A percentile compares a stretch with the other conserved stretches of the same genome.
These are phyloP conservation scores for Erynnis tages DNA, from an alignment of 2,888 invertebrate species.

Conservation along the genomic window DNA sequence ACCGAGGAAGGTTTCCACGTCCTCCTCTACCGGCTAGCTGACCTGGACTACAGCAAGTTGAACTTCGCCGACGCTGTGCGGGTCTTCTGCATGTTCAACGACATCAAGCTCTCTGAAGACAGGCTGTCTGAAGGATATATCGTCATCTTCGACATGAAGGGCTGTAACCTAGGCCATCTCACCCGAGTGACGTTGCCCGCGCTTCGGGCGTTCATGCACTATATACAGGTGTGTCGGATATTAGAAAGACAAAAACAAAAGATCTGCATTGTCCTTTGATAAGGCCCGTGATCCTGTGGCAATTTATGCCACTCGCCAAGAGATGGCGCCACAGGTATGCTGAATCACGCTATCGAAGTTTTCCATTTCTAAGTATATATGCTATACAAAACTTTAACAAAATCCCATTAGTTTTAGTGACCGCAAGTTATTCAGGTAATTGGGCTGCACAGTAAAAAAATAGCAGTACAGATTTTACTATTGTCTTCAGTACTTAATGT, in stretches of 20 bases:
- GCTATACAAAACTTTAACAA: no score
- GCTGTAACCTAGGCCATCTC: slow-evolving; percentile 84
- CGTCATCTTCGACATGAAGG: slow-evolving; percentile 86
- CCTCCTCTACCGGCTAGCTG: slow-evolving; percentile 81
- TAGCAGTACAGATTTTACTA: no score
- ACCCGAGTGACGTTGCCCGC: slow-evolving; percentile 84
- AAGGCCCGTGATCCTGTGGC: no score
- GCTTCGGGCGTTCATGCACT: slow-evolving; percentile 83
- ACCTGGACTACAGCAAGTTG: slow-evolving; percentile 83
- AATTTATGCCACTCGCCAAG: no score
- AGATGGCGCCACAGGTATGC: no score
- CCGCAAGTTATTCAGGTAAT: no score
- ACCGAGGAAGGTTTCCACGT: slow-evolving; percentile 84
- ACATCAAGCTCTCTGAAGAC: slow-evolving; percentile 84
- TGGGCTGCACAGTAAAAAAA: no score
- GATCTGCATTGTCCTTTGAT: no score
- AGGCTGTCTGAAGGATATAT: slow-evolving; percentile 80
- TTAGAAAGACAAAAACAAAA: background rate
- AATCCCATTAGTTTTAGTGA: no score
- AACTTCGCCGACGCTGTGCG: slow-evolving; percentile 84
- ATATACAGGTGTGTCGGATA: slow-evolving; percentile 80
- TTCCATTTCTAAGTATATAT: no score
- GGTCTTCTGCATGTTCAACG: slow-evolving; percentile 85
- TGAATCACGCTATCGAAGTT: no score
- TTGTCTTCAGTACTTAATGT: no score